These are phyloP conservation scores for Atethmia centrago DNA, from an alignment of 2,888 invertebrate genomes.

Conservation along the genomic window DNA sequence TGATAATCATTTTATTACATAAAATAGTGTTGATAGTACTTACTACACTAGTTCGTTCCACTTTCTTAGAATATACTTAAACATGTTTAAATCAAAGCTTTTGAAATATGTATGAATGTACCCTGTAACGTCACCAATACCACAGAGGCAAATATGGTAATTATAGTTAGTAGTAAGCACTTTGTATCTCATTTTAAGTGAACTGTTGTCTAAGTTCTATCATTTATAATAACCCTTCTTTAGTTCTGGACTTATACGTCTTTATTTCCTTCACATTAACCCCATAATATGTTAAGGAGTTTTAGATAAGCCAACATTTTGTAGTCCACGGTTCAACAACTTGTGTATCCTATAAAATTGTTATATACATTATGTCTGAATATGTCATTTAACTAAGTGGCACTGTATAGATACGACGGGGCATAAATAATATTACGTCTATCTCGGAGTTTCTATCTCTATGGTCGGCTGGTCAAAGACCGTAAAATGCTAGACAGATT, in stretches of 20 bases:
- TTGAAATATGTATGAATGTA: too few relatives aligned
- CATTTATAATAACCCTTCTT: not conserved
- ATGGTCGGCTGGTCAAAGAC: constrained; percentile 35
- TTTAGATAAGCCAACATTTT: constrained; percentile 41
- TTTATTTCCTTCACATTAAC: constrained; percentile 26
- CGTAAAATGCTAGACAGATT: constrained; percentile 25
- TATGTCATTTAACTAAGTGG: constrained; percentile 62
- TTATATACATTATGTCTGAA: constrained; percentile 44
- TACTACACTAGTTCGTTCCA: too few relatives aligned
- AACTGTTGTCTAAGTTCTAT: too few relatives aligned
- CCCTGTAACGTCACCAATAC: too few relatives aligned
- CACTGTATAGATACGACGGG: constrained; percentile 41
- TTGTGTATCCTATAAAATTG: constrained; percentile 59
- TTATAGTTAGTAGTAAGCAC: too few relatives aligned
- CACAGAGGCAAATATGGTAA: too few relatives aligned
- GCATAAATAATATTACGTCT: constrained; percentile 62
- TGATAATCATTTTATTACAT: too few relatives aligned
- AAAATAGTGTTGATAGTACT: too few relatives aligned
- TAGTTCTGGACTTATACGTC: not conserved
- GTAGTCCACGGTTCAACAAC: constrained; percentile 40
- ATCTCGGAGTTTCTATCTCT: constrained; percentile 29
- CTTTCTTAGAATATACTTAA: too few relatives aligned
- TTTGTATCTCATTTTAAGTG: too few relatives aligned
- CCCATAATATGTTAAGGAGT: constrained; percentile 26
- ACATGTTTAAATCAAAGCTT: too few relatives aligned